A percentile compares a stretch with the other conserved stretches of the same genome.
These are phyloP conservation scores for Glossosoma conforme DNA, from an alignment of 1,140 invertebrate genomes.

Conservation along the genomic window DNA sequence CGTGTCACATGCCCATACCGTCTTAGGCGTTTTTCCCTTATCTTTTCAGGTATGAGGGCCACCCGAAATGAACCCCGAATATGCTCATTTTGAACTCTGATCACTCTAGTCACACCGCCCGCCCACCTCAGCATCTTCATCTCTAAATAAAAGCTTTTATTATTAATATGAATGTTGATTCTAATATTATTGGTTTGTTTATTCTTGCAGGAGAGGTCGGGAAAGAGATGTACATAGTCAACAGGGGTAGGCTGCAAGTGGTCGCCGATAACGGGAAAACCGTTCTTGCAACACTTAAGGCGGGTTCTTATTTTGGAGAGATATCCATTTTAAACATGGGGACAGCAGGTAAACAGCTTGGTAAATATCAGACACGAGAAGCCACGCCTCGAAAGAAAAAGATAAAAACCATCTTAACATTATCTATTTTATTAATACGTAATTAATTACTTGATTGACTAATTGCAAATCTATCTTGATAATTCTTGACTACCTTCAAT, in stretches of 20 bases:
- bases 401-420: background rate
- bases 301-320: constrained; percentile 99
- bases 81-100: too few relatives aligned
- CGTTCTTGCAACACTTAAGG: constrained; percentile 92
- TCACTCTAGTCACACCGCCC: too few relatives aligned
- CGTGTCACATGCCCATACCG: too few relatives aligned
- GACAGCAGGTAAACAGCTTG: constrained; percentile 94
- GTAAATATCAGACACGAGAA: constrained; percentile 74
- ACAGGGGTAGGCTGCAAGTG: constrained; percentile 91
- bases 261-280: constrained; percentile 96
- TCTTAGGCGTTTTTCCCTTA: too few relatives aligned
- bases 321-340: constrained; percentile 99
- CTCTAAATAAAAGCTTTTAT: too few relatives aligned
- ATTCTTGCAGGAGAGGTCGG: constrained; percentile 87
- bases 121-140: too few relatives aligned
- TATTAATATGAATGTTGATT: too few relatives aligned
- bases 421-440: constrained; percentile 9
- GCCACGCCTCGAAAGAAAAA: constrained; percentile 45
- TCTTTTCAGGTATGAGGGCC: too few relatives aligned
- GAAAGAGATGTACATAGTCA: constrained; percentile 99
- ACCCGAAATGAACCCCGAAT: too few relatives aligned
- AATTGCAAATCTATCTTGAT: background rate
- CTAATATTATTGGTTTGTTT: too few relatives aligned
- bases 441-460: constrained; percentile 8
- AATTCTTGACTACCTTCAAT: constrained; percentile 2